Evolutionary conservation across 2,888 invertebrate genomes (phyloP).

Genomic region (Parthenolecanium corni): DNA sequence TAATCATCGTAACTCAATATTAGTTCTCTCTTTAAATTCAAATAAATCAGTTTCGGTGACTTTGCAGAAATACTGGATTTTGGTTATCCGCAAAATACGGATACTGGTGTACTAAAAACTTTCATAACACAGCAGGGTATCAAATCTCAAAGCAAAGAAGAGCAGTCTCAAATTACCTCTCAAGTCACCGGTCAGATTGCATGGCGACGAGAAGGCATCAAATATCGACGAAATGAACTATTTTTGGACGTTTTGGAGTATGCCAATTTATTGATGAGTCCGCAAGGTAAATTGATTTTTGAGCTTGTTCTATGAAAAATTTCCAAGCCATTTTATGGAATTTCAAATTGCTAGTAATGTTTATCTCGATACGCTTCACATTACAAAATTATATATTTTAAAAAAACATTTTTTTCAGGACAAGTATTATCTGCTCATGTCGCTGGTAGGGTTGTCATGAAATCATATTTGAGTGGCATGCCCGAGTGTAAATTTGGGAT

Average conservation of each 20-base stretch:
- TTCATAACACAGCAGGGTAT: conserved; percentile 99
- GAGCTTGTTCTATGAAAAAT: conserved; percentile 12
- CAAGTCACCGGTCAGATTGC: conserved; percentile 98
- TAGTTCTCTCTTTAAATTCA: not conserved
- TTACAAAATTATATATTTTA: too few species aligned
- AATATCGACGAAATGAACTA: conserved; percentile 94
- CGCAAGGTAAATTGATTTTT: conserved; percentile 59
- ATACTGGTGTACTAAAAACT: conserved; percentile 96
- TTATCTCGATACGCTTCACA: too few species aligned
- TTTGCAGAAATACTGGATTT: conserved; percentile 90
- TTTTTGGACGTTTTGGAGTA: conserved; percentile 98
- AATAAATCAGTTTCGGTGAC: not conserved
- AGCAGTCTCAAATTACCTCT: conserved; percentile 98
- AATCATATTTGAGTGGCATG: conserved; percentile 98
- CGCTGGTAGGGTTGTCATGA: conserved; percentile 99
- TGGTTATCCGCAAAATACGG: conserved; percentile 99
- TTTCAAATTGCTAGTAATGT: too few species aligned
- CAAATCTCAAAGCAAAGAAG: conserved; percentile 96
- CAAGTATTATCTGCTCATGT: conserved; percentile 98
- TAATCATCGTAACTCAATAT: conserved; percentile 40
- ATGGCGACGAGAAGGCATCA: conserved; percentile 98
- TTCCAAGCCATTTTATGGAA: too few species aligned
- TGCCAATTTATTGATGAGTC: conserved; percentile 98
- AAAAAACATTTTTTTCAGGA: conserved; percentile 48
- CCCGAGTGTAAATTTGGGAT: conserved; percentile 99